Conservation (phyloP, 2,797 vertebrate species). For the Phoxinus dragarum region DNA sequence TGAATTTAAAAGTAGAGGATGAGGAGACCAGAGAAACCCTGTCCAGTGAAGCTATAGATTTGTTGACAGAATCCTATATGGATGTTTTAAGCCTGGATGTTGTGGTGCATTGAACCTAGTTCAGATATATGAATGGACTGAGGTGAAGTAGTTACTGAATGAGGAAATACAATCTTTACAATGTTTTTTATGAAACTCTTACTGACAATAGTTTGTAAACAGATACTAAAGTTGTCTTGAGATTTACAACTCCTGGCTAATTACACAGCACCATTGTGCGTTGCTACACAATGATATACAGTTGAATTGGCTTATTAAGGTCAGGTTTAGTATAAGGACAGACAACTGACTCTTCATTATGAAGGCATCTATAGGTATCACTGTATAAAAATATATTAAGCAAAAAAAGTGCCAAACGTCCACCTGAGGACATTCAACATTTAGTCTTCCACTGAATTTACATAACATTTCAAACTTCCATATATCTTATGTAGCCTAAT, state of each 20-base stretch:
- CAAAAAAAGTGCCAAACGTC: not conserved
- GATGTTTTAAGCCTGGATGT: not conserved
- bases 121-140: not conserved
- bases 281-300: not conserved
- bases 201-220: not conserved
- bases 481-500: not conserved
- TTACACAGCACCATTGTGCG: not conserved
- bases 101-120: not conserved
- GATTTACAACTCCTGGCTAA: not conserved
- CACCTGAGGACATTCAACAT: not conserved
- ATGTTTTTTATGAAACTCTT: not conserved
- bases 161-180: too few relatives aligned
- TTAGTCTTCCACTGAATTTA: not conserved
- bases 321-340: not conserved
- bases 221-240: not conserved
- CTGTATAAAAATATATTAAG: too few relatives aligned
- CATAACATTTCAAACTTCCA: not conserved
- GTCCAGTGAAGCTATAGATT: not conserved
- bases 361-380: not conserved
- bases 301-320: not conserved
- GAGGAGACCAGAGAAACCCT: not conserved
- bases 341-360: not conserved
- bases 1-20: not conserved
- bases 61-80: not conserved
- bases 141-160: too few relatives aligned